A percentile compares a stretch with the other conserved stretches of the same genome.
Evolutionary conservation across 2,113 vertebrate species (phyloP).

Genomic region (Leptosomus discolor): DNA sequence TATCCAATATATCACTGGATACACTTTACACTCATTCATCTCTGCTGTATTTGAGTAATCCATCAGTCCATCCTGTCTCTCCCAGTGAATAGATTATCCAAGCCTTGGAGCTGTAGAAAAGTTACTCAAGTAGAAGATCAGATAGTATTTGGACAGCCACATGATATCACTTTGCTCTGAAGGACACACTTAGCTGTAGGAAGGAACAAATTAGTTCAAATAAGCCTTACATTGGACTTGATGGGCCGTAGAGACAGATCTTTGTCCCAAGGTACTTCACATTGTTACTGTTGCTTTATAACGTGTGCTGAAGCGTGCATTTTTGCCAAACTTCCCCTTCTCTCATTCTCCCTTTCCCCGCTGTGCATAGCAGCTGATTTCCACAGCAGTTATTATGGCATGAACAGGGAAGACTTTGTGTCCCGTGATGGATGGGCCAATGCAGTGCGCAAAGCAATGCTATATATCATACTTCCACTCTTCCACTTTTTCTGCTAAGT

Average conservation of each 20-base stretch:
- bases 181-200: background rate
- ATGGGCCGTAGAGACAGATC: background rate
- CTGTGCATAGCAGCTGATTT: background rate
- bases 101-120: background rate
- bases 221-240: background rate
- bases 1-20: too few relatives aligned
- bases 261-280: background rate
- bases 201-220: background rate
- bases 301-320: fast-evolving
- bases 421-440: fast-evolving
- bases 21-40: background rate
- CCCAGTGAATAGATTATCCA: background rate
- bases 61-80: background rate
- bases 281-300: background rate
- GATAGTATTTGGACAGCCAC: background rate
- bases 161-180: background rate
- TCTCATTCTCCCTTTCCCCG: background rate
- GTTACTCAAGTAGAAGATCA: background rate
- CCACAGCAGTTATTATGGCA: background rate
- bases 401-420: background rate
- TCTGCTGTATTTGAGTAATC: background rate
- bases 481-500: background rate
- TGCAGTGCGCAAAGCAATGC: background rate
- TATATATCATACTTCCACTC: background rate
- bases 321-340: background rate